A percentile compares a stretch with the other conserved stretches of the same genome.
Evolutionary conservation across 2,113 vertebrate genomes (phyloP).

Genomic region (Heterocephalus glaber): DNA sequence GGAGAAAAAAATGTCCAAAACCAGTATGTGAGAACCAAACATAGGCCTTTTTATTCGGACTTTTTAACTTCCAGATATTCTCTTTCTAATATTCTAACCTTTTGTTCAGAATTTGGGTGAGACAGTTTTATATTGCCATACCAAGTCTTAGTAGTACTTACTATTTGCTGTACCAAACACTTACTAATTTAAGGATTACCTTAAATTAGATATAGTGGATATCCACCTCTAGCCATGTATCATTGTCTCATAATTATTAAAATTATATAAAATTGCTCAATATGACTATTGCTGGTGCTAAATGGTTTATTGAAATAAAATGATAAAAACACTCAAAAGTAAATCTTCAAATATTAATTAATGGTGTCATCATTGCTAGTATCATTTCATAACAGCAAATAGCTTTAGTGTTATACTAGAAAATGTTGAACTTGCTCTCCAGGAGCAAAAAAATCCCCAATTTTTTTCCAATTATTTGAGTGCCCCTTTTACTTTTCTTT

Average conservation of each 20-base stretch:
- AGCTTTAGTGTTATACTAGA: not conserved
- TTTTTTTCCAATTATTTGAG: not conserved
- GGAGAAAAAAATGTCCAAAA: not conserved
- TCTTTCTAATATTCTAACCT: not conserved
- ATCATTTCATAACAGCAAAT: constrained; percentile 5
- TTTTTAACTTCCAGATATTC: not conserved
- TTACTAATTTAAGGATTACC: not conserved
- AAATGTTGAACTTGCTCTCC: not conserved
- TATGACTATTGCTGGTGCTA: not conserved
- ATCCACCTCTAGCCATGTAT: not conserved
- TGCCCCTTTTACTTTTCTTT: not conserved
- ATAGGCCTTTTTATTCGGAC: not conserved
- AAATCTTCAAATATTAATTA: not conserved
- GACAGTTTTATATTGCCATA: not conserved
- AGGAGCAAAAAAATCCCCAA: not conserved
- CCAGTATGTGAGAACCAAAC: not conserved
- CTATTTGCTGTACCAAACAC: no score
- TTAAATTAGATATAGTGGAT: not conserved
- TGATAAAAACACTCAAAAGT: not conserved
- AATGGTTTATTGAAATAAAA: not conserved
- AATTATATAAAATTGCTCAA: not conserved
- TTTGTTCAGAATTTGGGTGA: not conserved
- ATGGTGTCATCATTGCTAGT: not conserved
- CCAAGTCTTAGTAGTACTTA: not conserved
- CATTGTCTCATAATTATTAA: not conserved